A percentile compares a stretch with the other conserved stretches of the same genome.
phyloP scores from a whole-genome alignment of 2,113 vertebrate species.

The Heterotilapia buettikoferi region DNA sequence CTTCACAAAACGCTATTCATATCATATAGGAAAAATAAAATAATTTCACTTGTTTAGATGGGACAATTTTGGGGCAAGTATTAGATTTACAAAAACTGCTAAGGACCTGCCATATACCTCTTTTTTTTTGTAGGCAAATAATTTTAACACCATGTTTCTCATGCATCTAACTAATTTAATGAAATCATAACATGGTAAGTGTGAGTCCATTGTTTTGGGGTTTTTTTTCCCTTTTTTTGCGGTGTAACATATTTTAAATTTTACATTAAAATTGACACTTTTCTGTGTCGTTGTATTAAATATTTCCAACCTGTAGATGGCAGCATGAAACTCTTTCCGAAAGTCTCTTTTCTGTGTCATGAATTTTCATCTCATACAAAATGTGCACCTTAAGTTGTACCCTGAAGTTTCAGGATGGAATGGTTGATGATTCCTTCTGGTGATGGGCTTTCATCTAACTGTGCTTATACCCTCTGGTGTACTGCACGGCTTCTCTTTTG shows the following conservation, averaged over 20 bases:
- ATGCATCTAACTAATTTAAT: background rate
- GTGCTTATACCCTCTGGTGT: background rate
- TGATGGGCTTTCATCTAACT: background rate
- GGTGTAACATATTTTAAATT: background rate
- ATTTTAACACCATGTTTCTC: background rate
- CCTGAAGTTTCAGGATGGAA: background rate
- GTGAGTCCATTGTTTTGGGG: rapidly evolving
- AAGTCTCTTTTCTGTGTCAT: background rate
- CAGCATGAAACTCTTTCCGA: constrained; percentile 47
- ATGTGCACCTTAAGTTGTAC: background rate
- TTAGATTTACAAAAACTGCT: background rate
- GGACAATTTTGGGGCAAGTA: background rate
- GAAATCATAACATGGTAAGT: background rate
- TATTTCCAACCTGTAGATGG: constrained; percentile 57
- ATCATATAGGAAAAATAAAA: background rate
- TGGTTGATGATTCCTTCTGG: background rate
- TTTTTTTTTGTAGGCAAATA: background rate
- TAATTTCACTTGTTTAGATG: background rate
- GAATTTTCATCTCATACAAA: background rate
- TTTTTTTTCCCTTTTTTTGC: rapidly evolving
- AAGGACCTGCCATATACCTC: background rate
- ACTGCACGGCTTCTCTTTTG: background rate
- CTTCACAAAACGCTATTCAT: background rate
- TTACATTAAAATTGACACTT: background rate
- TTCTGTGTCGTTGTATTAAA: constrained; percentile 15